Percentiles rank a stretch among this genome's conserved stretches.
phyloP scores from a whole-genome alignment of 2,797 vertebrate genomes.

The Xyrichtys novacula region DNA sequence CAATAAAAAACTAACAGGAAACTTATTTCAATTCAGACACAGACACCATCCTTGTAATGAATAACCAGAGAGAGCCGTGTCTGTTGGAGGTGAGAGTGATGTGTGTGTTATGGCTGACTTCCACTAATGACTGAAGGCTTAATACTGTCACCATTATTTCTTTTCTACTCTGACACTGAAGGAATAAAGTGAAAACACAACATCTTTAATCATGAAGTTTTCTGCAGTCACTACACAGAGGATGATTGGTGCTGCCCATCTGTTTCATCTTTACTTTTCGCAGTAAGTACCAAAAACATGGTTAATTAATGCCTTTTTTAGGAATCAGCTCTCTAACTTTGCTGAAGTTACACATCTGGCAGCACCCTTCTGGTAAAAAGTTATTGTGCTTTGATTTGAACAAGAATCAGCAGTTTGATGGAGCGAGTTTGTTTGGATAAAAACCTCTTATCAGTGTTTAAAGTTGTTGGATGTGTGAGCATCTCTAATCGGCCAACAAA shows the following conservation, averaged over 20 bases:
- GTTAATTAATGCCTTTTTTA: constrained; percentile 21
- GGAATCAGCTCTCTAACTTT: background rate
- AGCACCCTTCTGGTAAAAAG: background rate
- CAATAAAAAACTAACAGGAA: constrained; percentile 5
- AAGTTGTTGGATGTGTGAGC: no score
- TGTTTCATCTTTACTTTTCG: constrained; percentile 17
- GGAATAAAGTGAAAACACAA: constrained; percentile 13
- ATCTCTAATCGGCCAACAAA: no score
- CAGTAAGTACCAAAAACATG: constrained; percentile 5
- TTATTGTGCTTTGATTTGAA: background rate
- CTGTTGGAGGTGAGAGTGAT: background rate
- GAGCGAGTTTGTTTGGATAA: background rate
- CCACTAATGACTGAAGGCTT: background rate
- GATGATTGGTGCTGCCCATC: constrained; percentile 2
- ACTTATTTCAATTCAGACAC: background rate
- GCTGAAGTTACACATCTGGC: background rate
- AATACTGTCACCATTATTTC: constrained; percentile 1
- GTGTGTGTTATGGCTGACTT: constrained; percentile 1
- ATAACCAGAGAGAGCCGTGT: constrained; percentile 2
- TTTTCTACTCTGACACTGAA: constrained; percentile 15
- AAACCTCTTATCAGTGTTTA: no score
- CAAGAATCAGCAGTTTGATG: background rate
- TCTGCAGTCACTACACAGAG: background rate
- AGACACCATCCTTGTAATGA: constrained; percentile 3
- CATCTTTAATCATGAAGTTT: constrained; percentile 23